Evolutionary conservation across 2,888 invertebrate genomes (phyloP).

Genomic region (Caenorhabditis drosophilae): DNA sequence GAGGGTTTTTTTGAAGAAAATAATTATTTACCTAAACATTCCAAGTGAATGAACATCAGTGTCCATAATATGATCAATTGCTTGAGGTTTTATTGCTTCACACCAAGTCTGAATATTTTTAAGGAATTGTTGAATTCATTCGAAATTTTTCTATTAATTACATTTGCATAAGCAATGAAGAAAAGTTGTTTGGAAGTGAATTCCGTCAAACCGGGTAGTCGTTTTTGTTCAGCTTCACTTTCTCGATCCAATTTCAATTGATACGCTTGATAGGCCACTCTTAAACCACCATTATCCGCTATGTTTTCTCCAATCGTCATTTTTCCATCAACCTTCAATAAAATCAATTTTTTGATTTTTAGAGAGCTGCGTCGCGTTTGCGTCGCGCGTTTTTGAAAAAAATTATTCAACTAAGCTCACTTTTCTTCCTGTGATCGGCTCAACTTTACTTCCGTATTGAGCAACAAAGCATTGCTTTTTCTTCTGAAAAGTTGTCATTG

Average conservation of each 20-base stretch:
- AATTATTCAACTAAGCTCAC: too few relatives aligned
- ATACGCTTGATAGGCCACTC: constrained; percentile 58
- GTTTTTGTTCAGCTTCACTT: constrained; percentile 19
- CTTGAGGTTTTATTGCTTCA: constrained; percentile 55
- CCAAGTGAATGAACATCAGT: constrained; percentile 59
- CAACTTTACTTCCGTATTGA: constrained; percentile 56
- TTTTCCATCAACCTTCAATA: constrained; percentile 59
- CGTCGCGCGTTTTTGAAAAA: too few relatives aligned
- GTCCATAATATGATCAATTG: constrained; percentile 58
- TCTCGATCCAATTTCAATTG: constrained; percentile 40
- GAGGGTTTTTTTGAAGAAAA: not conserved
- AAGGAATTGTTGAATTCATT: not conserved
- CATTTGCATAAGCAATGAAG: constrained; percentile 71
- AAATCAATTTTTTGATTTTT: too few relatives aligned
- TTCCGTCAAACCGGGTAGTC: constrained; percentile 69
- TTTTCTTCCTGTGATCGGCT: constrained; percentile 51
- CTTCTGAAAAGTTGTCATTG: constrained; percentile 54
- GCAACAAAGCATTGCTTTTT: constrained; percentile 63
- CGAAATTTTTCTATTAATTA: constrained; percentile 11
- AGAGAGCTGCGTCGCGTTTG: constrained; percentile 21
- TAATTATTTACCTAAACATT: constrained; percentile 41
- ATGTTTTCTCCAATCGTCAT: constrained; percentile 65
- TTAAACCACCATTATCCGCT: constrained; percentile 63
- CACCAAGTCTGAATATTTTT: constrained; percentile 57
- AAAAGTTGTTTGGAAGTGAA: constrained; percentile 71